phyloP scores from a whole-genome alignment of 2,797 vertebrate species.

The Pipistrellus pipistrellus region DNA sequence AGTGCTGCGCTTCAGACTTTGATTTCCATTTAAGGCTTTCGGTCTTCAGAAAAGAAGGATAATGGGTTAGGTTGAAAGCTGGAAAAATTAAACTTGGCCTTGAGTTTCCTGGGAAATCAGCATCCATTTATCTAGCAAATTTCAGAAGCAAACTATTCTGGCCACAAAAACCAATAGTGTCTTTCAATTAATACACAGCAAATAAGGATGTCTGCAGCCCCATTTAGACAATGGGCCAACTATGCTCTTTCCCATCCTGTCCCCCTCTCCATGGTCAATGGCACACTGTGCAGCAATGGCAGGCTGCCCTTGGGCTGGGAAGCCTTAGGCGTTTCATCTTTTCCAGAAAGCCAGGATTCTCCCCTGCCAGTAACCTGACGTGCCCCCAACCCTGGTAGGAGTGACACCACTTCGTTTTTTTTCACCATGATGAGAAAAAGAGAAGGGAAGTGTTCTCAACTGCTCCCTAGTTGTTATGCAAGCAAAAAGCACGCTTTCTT shows the following conservation, averaged over 20 bases:
- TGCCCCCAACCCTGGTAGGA: conserved; percentile 52
- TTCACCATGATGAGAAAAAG: not conserved
- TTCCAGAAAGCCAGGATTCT: conserved; percentile 71
- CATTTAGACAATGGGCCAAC: conserved; percentile 58
- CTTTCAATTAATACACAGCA: conserved; percentile 75
- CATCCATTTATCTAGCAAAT: conserved; percentile 54
- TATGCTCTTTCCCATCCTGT: conserved; percentile 60
- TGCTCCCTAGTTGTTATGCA: not conserved
- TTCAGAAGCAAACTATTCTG: conserved; percentile 72
- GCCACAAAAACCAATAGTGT: conserved; percentile 60
- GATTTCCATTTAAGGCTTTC: conserved; percentile 78
- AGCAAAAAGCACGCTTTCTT: not conserved
- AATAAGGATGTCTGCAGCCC: conserved; percentile 50
- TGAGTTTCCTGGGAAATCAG: conserved; percentile 72
- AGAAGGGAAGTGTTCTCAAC: not conserved
- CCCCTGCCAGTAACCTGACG: conserved; percentile 66
- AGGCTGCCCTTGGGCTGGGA: conserved; percentile 67
- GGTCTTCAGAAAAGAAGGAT: conserved; percentile 68
- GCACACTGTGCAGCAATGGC: conserved; percentile 64
- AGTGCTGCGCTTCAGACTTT: conserved; percentile 66
- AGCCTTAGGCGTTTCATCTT: conserved; percentile 59
- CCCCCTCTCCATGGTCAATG: conserved; percentile 58
- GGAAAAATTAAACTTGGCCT: conserved; percentile 76
- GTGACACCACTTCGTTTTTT: not conserved
- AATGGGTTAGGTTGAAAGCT: conserved; percentile 72